A percentile compares a stretch with the other conserved stretches of the same genome.
Evolutionary conservation across 2,113 vertebrate species (phyloP).

Genomic region (Cyanoderma ruficeps): DNA sequence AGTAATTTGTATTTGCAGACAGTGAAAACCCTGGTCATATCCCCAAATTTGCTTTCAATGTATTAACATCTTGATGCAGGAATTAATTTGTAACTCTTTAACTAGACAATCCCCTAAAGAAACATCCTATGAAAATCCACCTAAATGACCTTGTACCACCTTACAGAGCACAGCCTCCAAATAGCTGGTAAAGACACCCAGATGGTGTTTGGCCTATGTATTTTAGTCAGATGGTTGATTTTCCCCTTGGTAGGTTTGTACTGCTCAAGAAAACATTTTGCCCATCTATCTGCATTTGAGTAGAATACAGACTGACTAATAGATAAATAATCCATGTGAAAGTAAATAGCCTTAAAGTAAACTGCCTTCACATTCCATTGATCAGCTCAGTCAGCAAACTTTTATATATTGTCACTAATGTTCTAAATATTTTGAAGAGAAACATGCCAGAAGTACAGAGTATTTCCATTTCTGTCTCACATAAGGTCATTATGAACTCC

Average conservation of each 20-base stretch:
- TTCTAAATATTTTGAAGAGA: conserved; percentile 79
- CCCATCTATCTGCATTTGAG: conserved; percentile 80
- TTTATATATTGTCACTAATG: conserved; percentile 74
- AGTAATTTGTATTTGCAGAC: conserved; percentile 44
- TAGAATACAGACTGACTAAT: conserved; percentile 80
- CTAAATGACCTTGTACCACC: conserved; percentile 73
- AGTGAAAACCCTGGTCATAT: conserved; percentile 63
- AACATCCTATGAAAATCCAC: conserved; percentile 64
- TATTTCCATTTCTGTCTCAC: conserved; percentile 70
- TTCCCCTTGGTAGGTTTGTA: conserved; percentile 77
- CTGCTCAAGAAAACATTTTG: conserved; percentile 79
- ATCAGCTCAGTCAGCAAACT: conserved; percentile 81
- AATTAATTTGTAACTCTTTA: conserved; percentile 69
- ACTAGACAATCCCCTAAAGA: conserved; percentile 63
- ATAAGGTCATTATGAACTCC: conserved; percentile 66
- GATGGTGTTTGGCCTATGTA: conserved; percentile 72
- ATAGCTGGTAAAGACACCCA: conserved; percentile 71
- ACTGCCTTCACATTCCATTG: conserved; percentile 83
- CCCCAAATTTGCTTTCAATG: conserved; percentile 58
- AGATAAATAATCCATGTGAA: conserved; percentile 78
- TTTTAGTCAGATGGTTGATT: conserved; percentile 80
- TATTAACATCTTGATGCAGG: conserved; percentile 59
- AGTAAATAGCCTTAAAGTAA: conserved; percentile 81
- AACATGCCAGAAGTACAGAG: conserved; percentile 65
- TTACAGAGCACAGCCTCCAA: conserved; percentile 74